Evolutionary conservation across 2,797 vertebrate species (phyloP).

Genomic region (Lindbergichthys nudifrons): DNA sequence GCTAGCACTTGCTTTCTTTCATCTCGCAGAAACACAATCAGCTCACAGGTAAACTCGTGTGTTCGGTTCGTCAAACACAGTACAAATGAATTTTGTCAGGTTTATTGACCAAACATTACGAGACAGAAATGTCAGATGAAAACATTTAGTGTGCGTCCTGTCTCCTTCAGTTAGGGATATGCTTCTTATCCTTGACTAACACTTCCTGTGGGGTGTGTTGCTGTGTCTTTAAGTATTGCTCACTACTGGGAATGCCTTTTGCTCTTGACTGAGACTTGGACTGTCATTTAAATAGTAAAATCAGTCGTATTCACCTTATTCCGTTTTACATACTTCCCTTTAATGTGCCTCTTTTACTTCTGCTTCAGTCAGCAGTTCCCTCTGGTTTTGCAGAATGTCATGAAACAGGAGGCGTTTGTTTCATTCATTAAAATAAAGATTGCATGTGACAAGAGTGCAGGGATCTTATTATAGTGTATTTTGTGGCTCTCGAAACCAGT

Average conservation of each 20-base stretch:
- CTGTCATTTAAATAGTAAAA: slow-evolving; percentile 31
- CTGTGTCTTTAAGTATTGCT: slow-evolving; percentile 32
- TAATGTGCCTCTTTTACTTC: slow-evolving; percentile 10
- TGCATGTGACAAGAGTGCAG: slow-evolving; percentile 14
- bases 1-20: slow-evolving; percentile 1
- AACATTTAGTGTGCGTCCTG: slow-evolving; percentile 20
- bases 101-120: slow-evolving; percentile 27
- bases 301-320: slow-evolving; percentile 29
- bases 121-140: slow-evolving; percentile 30
- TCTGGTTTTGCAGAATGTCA: slow-evolving; percentile 6
- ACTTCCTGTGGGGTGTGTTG: slow-evolving; percentile 31
- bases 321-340: slow-evolving; percentile 29
- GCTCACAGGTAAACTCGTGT: slow-evolving; percentile 5
- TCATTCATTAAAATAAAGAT: slow-evolving; percentile 31
- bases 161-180: slow-evolving; percentile 22
- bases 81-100: not conserved
- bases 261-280: not conserved
- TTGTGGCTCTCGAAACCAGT: slow-evolving; percentile 26
- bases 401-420: slow-evolving; percentile 2
- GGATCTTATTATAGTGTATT: slow-evolving; percentile 4
- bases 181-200: slow-evolving; percentile 15
- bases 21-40: not conserved
- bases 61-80: slow-evolving; percentile 20
- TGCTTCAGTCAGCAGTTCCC: slow-evolving; percentile 41
- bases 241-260: slow-evolving; percentile 7